Percentiles rank a stretch among this genome's conserved stretches.
phyloP scores from a whole-genome alignment of 1,140 invertebrate genomes.

The Drosophila ercepeae region DNA sequence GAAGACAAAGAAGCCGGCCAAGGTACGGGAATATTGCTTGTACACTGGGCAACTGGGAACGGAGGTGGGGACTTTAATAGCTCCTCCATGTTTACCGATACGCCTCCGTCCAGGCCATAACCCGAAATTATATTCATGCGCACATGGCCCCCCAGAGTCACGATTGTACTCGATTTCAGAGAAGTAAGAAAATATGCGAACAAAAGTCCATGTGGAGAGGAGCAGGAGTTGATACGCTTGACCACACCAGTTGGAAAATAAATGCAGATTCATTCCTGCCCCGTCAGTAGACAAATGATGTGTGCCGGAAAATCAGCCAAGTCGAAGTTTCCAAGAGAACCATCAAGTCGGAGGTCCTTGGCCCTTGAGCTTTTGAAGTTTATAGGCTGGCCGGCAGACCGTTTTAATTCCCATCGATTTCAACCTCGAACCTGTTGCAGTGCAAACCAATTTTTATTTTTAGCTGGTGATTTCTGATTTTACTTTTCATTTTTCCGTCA shows the following conservation, averaged over 20 bases:
- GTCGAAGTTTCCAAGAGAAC: constrained; percentile 39
- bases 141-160: constrained; percentile 32
- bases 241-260: constrained; percentile 17
- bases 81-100: constrained; percentile 15
- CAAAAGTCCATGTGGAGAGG: not conserved
- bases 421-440: constrained; percentile 52
- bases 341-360: constrained; percentile 5
- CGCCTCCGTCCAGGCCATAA: constrained; percentile 24
- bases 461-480: constrained; percentile 10
- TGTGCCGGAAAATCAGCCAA: constrained; percentile 39
- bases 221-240: constrained; percentile 6
- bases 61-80: constrained; percentile 36
- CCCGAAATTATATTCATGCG: constrained; percentile 45
- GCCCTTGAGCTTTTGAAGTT: constrained; percentile 6
- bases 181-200: not conserved
- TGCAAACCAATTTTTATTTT: constrained; percentile 27
- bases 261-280: constrained; percentile 56
- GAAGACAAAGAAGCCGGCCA: constrained; percentile 40
- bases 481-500: constrained; percentile 4
- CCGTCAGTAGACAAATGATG: constrained; percentile 72
- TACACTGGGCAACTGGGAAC: not conserved
- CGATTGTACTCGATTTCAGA: constrained; percentile 11
- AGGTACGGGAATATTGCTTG: constrained; percentile 26
- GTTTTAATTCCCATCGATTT: constrained; percentile 11
- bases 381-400: not conserved